Conservation (phyloP, 2,797 vertebrate species). For the Centropyge bicolor region DNA sequence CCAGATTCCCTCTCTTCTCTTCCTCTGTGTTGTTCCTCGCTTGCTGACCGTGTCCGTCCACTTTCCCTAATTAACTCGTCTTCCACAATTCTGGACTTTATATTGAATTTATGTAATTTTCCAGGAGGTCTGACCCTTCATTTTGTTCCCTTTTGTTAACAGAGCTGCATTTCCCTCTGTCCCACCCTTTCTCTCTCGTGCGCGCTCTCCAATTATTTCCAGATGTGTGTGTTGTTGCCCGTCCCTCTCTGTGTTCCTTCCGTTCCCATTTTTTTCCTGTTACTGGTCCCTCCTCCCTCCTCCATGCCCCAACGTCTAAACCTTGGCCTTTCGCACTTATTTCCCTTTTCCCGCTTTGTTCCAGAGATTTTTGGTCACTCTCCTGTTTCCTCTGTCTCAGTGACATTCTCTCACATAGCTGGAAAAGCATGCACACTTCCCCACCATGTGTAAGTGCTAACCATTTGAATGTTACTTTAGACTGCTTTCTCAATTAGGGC, state of each 20-base stretch:
- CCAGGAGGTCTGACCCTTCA: slow-evolving; percentile 12
- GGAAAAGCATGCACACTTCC: neutral
- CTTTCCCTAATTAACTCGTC: slow-evolving; percentile 20
- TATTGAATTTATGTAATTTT: slow-evolving; percentile 13
- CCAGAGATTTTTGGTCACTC: neutral
- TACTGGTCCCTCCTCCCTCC: slow-evolving; percentile 30
- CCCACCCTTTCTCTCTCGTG: neutral
- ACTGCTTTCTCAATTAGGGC: no score
- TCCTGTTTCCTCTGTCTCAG: slow-evolving; percentile 6
- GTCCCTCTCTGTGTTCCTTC: slow-evolving; percentile 44
- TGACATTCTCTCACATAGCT: neutral
- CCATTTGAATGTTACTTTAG: neutral
- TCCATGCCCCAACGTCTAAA: slow-evolving; percentile 21
- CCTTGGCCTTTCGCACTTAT: neutral
- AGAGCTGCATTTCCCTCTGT: slow-evolving; percentile 4
- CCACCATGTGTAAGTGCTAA: neutral
- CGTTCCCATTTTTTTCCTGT: slow-evolving; percentile 36
- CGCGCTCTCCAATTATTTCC: slow-evolving; percentile 65
- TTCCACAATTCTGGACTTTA: slow-evolving; percentile 6
- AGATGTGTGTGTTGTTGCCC: slow-evolving; percentile 66
- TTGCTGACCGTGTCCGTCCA: neutral
- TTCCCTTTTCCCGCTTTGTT: slow-evolving; percentile 29
- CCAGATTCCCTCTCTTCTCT: neutral
- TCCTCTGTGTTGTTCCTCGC: slow-evolving; percentile 15
- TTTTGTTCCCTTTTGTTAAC: slow-evolving; percentile 32